A percentile compares a stretch with the other conserved stretches of the same genome.
Evolutionary conservation across 2,797 vertebrate genomes (phyloP).

Genomic region (Emydoidea blandingii): DNA sequence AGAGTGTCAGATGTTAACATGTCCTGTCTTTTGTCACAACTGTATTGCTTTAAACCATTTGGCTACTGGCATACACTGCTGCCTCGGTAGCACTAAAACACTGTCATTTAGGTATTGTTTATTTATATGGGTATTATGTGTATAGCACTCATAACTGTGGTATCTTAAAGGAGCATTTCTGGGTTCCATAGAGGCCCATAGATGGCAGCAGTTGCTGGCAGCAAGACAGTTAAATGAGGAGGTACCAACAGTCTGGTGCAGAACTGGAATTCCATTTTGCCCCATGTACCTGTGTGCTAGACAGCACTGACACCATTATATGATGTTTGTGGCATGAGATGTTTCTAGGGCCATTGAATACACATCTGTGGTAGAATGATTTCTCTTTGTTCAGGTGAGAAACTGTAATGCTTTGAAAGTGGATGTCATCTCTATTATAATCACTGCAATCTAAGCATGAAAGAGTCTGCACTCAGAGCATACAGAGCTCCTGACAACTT

Average conservation of each 20-base stretch:
- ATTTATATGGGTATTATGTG: neutral
- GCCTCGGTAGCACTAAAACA: neutral
- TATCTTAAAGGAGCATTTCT: neutral
- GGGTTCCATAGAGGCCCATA: neutral
- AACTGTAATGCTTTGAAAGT: neutral
- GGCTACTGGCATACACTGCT: neutral
- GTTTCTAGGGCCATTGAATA: neutral
- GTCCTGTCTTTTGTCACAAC: neutral
- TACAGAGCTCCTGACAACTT: neutral
- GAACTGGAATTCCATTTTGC: neutral
- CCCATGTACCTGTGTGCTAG: neutral
- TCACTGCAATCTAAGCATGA: neutral
- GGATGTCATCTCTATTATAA: neutral
- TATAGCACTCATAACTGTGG: rapidly evolving
- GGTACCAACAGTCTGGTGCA: neutral
- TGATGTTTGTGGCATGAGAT: neutral
- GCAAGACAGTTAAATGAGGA: neutral
- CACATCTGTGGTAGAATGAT: neutral
- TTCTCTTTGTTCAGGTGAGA: neutral
- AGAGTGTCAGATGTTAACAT: rapidly evolving
- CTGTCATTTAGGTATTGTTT: neutral
- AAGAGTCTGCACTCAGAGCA: neutral
- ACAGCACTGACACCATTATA: neutral
- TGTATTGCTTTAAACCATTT: neutral
- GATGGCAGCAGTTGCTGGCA: neutral